Evolutionary conservation across 2,797 vertebrate species (phyloP).

Genomic region (Heteromormyrus szaboi): DNA sequence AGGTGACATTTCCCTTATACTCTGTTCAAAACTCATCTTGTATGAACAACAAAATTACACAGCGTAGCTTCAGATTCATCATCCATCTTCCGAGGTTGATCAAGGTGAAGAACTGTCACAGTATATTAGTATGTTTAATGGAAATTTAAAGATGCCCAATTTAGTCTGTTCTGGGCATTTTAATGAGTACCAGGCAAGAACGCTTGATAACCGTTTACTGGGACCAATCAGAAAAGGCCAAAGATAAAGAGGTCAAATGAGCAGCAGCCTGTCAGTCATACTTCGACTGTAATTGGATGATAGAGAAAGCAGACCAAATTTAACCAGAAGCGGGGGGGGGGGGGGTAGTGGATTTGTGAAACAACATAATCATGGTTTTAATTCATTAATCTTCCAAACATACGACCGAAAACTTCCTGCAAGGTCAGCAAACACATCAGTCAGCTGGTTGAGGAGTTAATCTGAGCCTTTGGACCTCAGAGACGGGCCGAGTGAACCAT

Average conservation of each 20-base stretch:
- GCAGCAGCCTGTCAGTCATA: not conserved
- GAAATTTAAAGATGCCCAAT: not conserved
- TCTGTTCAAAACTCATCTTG: not conserved
- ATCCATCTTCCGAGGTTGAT: not conserved
- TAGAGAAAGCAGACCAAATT: not conserved
- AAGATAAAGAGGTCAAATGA: not conserved
- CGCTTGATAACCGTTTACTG: not conserved
- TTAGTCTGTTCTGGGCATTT: not conserved
- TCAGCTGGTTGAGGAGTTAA: not conserved
- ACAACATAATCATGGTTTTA: not conserved
- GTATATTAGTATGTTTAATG: not conserved
- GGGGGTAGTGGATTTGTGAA: not conserved
- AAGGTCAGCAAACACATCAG: not conserved
- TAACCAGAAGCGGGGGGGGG: not conserved
- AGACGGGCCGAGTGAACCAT: slow-evolving; percentile 33
- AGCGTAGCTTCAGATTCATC: not conserved
- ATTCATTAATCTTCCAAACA: not conserved
- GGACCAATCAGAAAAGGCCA: not conserved
- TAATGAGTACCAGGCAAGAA: not conserved
- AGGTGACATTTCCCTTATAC: not conserved
- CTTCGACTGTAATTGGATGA: not conserved
- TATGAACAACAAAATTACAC: not conserved
- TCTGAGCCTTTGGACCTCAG: not conserved
- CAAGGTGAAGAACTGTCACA: not conserved
- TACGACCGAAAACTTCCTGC: not conserved